Conservation (phyloP, 2,888 invertebrate genomes). For the Ectemnius lituratus region DNA sequence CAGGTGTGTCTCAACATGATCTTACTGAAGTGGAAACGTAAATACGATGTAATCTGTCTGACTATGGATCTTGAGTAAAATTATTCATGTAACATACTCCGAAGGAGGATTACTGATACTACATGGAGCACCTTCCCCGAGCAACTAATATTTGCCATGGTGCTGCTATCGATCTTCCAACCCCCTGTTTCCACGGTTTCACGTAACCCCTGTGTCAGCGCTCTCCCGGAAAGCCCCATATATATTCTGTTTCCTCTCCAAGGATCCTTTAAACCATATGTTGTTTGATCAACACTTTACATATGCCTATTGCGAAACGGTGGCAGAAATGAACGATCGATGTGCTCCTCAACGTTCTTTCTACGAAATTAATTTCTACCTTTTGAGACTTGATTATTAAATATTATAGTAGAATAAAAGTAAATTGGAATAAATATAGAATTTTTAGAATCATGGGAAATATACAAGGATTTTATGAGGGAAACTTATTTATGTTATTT, state of each 20-base stretch:
- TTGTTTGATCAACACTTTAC: slow-evolving; percentile 10
- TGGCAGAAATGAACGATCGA: too few relatives aligned
- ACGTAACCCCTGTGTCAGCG: slow-evolving; percentile 54
- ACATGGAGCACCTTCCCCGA: slow-evolving; percentile 58
- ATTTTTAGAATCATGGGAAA: too few relatives aligned
- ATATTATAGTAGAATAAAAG: too few relatives aligned
- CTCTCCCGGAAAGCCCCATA: slow-evolving; percentile 39
- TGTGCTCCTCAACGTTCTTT: too few relatives aligned
- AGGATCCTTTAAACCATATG: slow-evolving; percentile 42
- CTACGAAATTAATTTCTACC: too few relatives aligned
- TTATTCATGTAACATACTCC: slow-evolving; percentile 37
- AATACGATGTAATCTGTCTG: too few relatives aligned
- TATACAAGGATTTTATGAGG: too few relatives aligned
- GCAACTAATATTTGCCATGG: slow-evolving; percentile 65
- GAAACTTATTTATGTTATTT: too few relatives aligned
- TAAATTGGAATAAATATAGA: too few relatives aligned
- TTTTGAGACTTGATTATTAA: too few relatives aligned
- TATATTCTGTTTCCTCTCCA: slow-evolving; percentile 3
- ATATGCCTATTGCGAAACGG: too few relatives aligned
- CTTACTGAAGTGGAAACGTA: slow-evolving; percentile 24
- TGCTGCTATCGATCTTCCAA: slow-evolving; percentile 66
- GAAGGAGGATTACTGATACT: slow-evolving; percentile 25
- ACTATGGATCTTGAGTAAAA: slow-evolving; percentile 38
- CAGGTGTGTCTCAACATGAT: slow-evolving; percentile 32
- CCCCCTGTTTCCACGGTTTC: slow-evolving; percentile 59